Evolutionary conservation across 2,888 invertebrate genomes (phyloP).

Genomic region (Drosophila robusta): DNA sequence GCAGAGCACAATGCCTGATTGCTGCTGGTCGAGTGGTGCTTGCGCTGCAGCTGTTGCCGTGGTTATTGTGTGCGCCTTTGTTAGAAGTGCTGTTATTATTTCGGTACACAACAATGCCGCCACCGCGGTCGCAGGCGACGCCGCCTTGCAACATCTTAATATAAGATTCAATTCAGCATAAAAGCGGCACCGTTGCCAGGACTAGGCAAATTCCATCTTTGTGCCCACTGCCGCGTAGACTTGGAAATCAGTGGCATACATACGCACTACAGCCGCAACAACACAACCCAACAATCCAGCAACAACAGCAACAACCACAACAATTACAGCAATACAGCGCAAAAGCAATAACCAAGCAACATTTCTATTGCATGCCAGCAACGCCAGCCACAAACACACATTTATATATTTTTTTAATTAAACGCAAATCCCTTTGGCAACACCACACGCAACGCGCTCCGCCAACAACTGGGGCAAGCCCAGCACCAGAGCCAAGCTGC

Average conservation of each 20-base stretch:
- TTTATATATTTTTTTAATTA: constrained; percentile 77
- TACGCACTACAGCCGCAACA: constrained; percentile 52
- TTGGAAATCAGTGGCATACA: constrained; percentile 52
- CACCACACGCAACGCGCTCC: constrained; percentile 61
- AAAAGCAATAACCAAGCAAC: constrained; percentile 75
- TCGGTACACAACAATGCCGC: constrained; percentile 59
- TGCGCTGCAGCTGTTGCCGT: constrained; percentile 71
- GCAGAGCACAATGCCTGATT: constrained; percentile 48
- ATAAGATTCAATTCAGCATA: constrained; percentile 75
- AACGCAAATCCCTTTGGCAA: constrained; percentile 76
- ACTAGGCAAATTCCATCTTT: constrained; percentile 53
- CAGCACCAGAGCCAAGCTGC: constrained; percentile 23
- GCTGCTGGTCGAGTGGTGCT: constrained; percentile 69
- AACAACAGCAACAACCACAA: constrained; percentile 28
- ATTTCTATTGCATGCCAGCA: constrained; percentile 74
- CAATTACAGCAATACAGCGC: constrained; percentile 37
- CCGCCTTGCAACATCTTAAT: constrained; percentile 75
- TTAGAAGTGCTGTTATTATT: constrained; percentile 73
- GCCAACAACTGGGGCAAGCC: constrained; percentile 31
- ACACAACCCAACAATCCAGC: constrained; percentile 28
- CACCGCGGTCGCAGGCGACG: constrained; percentile 36
- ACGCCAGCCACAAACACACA: constrained; percentile 53
- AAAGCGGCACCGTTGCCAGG: constrained; percentile 36
- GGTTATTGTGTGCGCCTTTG: constrained; percentile 73
- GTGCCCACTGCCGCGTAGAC: constrained; percentile 39